phyloP scores from a whole-genome alignment of 2,888 invertebrate species.

The Scaptomyza flava region DNA sequence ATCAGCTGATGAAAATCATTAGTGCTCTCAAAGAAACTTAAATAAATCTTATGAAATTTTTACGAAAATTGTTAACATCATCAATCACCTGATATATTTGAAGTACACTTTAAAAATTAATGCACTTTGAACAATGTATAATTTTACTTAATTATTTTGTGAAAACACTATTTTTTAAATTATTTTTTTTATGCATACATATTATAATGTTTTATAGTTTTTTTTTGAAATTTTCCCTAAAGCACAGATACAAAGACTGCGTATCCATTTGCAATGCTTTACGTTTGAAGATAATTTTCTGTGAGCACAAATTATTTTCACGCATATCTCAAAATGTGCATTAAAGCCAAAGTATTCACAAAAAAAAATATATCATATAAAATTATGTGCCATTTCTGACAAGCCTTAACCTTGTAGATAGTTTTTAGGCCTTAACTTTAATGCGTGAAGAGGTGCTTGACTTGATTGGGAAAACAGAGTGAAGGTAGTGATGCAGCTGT shows the following conservation, averaged over 20 bases:
- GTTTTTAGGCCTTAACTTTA: background rate
- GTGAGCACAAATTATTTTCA: background rate
- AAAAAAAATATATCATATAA: background rate
- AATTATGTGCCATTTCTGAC: slow-evolving; percentile 13
- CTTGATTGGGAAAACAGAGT: slow-evolving; percentile 6
- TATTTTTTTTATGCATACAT: background rate
- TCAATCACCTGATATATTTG: background rate
- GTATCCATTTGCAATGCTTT: too few relatives aligned
- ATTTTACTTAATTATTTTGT: background rate
- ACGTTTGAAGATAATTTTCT: too few relatives aligned
- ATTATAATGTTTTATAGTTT: too few relatives aligned
- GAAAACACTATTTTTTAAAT: too few relatives aligned
- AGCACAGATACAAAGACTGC: too few relatives aligned
- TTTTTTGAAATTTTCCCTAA: too few relatives aligned
- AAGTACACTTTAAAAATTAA: background rate
- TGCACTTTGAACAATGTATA: background rate
- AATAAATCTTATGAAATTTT: background rate
- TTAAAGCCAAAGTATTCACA: background rate
- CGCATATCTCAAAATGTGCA: background rate
- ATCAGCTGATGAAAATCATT: background rate
- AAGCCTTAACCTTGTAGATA: slow-evolving; percentile 22
- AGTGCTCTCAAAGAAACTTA: too few relatives aligned
- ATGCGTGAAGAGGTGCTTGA: slow-evolving; percentile 29
- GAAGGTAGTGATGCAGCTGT: background rate
- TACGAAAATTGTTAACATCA: background rate